Evolutionary conservation across 2,113 vertebrate species (phyloP), one percentile per base, ranked within the genome.

Genomic region (Oncorhynchus tshawytscha): DNA sequence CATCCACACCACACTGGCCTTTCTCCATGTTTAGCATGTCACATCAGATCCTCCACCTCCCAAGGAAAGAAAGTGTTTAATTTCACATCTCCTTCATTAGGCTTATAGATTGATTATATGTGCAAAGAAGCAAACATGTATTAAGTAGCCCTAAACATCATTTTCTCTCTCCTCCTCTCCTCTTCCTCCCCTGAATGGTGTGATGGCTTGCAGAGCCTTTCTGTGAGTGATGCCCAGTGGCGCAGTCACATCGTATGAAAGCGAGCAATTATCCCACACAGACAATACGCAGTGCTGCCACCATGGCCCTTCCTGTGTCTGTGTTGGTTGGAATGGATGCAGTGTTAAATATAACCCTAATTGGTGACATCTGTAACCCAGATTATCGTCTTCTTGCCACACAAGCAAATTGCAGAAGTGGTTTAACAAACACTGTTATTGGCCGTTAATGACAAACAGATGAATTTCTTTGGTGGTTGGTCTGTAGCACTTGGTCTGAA

Each of bases 401-500:
- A 84, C 70, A 82, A 71, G 72, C 78, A 86, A 85, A 89, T 80
- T 88, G 82, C 75, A 81, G 31, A 71, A 82, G 79, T 73, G 71
- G 54, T 83, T 86, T 88, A 78, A 82, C 34, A 85, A 87, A 90
- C 74, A 87, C 73, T 85, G 89, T 24, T 86, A 90, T 84, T 79
- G 78, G 77, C 69, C 66, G 80, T 79, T 84, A 85, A 86, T 77
- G 82, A 89, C 85, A 88, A 84, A 86, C 75, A 72, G 60, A 87
- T 82, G 73, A 67, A 77, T 70, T 24, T 78, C 80, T 70, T 83
- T 73, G 67, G 69, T 77, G 77, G 73, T 78, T 57, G 78, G 67
- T 81, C 79, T 76, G 68, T 79, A 60, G 67, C 57, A 73, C 66
- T 76, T 73, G 79, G 27, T 27, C 27, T 27, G 62, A 75, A 78